phyloP scores from a whole-genome alignment of 2,113 vertebrate species.

The Lamprotornis superbus region DNA sequence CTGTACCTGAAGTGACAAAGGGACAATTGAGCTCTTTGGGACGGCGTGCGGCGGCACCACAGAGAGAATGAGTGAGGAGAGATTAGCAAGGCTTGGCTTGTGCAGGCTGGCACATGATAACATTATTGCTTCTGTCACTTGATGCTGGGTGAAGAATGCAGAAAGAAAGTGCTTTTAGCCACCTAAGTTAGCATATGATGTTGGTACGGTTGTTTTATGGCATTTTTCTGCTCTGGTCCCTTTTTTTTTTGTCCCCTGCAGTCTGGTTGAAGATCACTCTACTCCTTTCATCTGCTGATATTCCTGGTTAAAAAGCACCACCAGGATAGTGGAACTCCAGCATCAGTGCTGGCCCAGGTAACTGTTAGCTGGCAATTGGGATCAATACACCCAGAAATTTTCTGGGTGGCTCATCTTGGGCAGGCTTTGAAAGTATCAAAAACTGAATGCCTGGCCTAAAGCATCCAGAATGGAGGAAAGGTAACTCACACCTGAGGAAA shows the following conservation, averaged over 20 bases:
- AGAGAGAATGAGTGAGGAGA: neutral
- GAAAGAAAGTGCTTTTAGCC: neutral
- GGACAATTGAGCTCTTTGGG: conserved; percentile 25
- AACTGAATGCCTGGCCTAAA: neutral
- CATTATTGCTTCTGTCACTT: neutral
- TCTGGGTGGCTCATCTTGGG: neutral
- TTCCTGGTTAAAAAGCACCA: neutral
- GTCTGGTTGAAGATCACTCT: neutral
- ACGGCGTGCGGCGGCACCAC: neutral
- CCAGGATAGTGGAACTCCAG: neutral
- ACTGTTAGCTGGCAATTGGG: neutral
- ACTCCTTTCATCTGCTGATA: neutral
- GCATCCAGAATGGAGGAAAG: neutral
- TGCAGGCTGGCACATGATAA: conserved; percentile 36
- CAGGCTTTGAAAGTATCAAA: neutral
- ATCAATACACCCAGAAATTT: neutral
- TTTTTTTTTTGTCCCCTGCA: neutral
- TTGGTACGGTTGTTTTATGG: neutral
- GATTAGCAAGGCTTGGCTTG: conserved; percentile 41
- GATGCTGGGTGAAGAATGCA: neutral
- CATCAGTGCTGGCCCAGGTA: neutral
- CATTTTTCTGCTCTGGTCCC: neutral
- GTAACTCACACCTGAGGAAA: neutral
- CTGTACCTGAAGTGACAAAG: conserved; percentile 56
- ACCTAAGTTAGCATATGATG: neutral